Evolutionary conservation across 2,797 vertebrate genomes (phyloP).

Genomic region (Fratercula arctica): DNA sequence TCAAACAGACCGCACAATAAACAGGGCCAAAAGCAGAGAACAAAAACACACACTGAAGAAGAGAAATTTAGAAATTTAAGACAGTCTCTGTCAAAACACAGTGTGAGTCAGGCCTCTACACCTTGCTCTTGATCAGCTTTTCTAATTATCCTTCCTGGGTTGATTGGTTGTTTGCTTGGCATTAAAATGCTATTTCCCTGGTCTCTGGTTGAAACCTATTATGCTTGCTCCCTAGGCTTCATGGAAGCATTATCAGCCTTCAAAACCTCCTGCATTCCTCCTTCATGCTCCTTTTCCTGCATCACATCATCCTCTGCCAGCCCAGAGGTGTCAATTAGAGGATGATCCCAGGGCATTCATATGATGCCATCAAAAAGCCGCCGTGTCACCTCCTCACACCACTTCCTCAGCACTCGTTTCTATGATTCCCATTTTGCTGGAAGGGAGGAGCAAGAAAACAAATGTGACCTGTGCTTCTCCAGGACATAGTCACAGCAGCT

Average conservation of each 20-base stretch:
- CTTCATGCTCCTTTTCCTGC: background rate
- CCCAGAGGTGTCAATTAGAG: background rate
- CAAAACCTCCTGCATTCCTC: background rate
- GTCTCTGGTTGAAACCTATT: background rate
- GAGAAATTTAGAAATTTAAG: background rate
- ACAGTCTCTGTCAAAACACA: background rate
- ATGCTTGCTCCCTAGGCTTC: background rate
- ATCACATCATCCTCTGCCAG: background rate
- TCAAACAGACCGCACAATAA: background rate
- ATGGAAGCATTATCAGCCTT: background rate
- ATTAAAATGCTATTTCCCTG: background rate
- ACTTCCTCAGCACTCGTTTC: background rate
- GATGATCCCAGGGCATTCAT: background rate
- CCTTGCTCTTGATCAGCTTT: background rate
- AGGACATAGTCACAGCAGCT: background rate
- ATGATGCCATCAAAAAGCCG: background rate
- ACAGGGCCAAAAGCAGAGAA: background rate
- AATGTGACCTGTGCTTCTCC: conserved; percentile 11
- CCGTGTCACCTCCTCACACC: background rate
- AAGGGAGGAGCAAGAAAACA: conserved; percentile 42
- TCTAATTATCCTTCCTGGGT: background rate
- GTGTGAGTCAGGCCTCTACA: background rate
- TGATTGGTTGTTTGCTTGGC: background rate
- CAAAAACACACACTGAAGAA: background rate
- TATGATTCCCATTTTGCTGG: background rate